phyloP scores from a whole-genome alignment of 2,113 vertebrate species.

The Calyptomena viridis region DNA sequence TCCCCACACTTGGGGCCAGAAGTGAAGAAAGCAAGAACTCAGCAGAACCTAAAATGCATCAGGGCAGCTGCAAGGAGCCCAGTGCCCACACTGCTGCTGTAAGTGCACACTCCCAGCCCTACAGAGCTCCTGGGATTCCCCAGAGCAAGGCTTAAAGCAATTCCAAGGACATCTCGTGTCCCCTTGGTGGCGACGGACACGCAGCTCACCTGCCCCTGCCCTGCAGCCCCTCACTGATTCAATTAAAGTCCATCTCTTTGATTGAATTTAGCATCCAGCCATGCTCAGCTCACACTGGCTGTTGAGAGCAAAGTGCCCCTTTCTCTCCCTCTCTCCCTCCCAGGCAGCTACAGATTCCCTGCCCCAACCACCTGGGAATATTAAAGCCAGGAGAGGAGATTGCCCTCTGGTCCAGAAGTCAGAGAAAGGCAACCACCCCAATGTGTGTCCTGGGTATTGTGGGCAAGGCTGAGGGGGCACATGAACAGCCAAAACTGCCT shows the following conservation, averaged over 20 bases:
- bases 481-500: neutral
- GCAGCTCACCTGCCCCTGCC: neutral
- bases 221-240: conserved; percentile 1
- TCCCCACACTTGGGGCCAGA: neutral
- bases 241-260: conserved; percentile 29
- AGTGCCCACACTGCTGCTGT: neutral
- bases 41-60: neutral
- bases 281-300: neutral
- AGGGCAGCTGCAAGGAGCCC: neutral
- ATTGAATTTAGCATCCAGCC: neutral
- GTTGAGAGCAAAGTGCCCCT: neutral
- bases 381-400: neutral
- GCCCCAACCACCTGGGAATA: neutral
- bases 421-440: neutral
- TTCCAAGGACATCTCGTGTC: neutral
- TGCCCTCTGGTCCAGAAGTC: neutral
- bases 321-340: neutral
- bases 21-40: neutral
- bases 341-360: neutral
- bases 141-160: neutral
- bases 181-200: neutral
- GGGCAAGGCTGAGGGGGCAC: neutral
- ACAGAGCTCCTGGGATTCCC: neutral
- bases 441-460: neutral
- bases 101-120: neutral